Base-by-base conservation (phyloP, 2,888 invertebrate species). In the Melanostoma mellinum region DNA sequence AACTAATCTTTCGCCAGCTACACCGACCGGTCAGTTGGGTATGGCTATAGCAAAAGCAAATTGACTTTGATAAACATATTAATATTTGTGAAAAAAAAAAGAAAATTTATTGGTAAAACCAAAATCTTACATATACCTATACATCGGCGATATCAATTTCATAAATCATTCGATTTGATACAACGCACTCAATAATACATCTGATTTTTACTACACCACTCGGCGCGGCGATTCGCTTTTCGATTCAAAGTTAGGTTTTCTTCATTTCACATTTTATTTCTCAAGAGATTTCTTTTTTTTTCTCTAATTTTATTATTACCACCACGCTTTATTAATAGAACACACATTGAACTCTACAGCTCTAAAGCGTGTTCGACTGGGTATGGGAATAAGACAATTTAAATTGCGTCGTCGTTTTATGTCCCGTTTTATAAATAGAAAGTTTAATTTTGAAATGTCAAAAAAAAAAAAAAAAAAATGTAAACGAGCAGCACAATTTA, bases 91-190 rank as follows among this genome's bases (percentile, higher is more conserved):
- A 10, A 3, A 55, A 44, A 44, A 38, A 36, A 20, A 32, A n/a
- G 44, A 44, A 36, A n/a, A 1, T 6, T 10, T 20, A 20, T 20
- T 20, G 20, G 20, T 20, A 20, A 2, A 50, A 55, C 8, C 8
- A 36, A 56, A 68, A 10, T 33, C 40, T 20, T 46, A 63, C 48
- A 46, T 32, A 60, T 32, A 60, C 60, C 10, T 38, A 20, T 40
- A 60, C 55, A 10, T 33, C 36, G 33, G 36, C 35, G 48, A n/a
- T 73, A 80, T 76, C 76, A 65, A 85, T 71, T 80, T 85, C 72
- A 85, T 86, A 86, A 86, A 87, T 85, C 86, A 87, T 85, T 69
- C 78, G 80, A 77, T 85, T 84, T 61, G 78, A 86, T 81, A 76
- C 80, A 86, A 85, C 73, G 79, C 58, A 65, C 84, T 74, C 71